Evolutionary conservation across 2,888 invertebrate species (phyloP).

Genomic region (Idaea dimidiata): DNA sequence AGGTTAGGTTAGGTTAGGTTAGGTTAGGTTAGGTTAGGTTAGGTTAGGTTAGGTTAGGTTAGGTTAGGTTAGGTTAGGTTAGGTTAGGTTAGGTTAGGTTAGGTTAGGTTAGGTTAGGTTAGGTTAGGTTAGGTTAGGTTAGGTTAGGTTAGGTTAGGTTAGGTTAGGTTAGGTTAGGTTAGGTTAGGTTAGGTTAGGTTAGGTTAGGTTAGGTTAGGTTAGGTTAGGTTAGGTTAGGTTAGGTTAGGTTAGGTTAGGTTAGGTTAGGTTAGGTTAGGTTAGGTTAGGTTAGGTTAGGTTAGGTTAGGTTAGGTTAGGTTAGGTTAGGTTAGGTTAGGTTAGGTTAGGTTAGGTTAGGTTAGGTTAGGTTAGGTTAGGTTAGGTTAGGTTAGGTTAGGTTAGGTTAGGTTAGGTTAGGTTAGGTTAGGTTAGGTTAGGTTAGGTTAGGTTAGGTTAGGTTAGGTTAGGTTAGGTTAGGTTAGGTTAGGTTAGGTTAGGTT

Average conservation of each 20-base stretch:
- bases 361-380: constrained; percentile 21
- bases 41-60: constrained; percentile 25
- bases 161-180: constrained; percentile 26
- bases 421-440: constrained; percentile 21
- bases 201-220: constrained; percentile 28
- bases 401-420: constrained; percentile 24
- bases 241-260: constrained; percentile 26
- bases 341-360: constrained; percentile 18
- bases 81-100: constrained; percentile 25
- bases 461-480: constrained; percentile 18
- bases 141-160: constrained; percentile 26
- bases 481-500: constrained; percentile 15
- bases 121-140: constrained; percentile 28
- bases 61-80: constrained; percentile 25
- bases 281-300: constrained; percentile 12
- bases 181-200: constrained; percentile 28
- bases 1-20: constrained; percentile 29
- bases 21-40: constrained; percentile 28
- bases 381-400: constrained; percentile 25
- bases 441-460: constrained; percentile 21
- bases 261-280: constrained; percentile 24
- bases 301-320: constrained; percentile 15
- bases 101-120: constrained; percentile 29
- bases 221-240: constrained; percentile 26
- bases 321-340: constrained; percentile 26